phyloP scores from a whole-genome alignment of 1,140 invertebrate genomes.

The Brevipalpus yothersi region DNA sequence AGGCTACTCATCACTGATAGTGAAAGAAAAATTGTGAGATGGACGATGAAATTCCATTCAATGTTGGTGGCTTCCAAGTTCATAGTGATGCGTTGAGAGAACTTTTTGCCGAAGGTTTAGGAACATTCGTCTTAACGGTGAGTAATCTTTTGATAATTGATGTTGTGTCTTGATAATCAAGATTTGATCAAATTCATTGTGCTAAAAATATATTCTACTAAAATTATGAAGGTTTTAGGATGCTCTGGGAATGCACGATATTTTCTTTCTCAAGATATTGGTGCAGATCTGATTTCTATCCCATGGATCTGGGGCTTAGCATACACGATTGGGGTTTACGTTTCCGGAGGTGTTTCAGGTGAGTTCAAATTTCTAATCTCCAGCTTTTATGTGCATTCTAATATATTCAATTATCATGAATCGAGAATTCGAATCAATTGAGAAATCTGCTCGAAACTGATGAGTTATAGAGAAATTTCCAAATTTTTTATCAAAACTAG shows the following conservation, averaged over 20 bases:
- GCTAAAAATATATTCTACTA: too few species aligned
- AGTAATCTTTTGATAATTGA: constrained; percentile 14
- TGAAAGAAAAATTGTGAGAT: background rate
- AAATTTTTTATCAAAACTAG: background rate
- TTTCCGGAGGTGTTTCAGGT: constrained; percentile 21
- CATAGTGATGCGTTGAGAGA: constrained; percentile 16
- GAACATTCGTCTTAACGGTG: constrained; percentile 26
- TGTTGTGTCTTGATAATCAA: too few species aligned
- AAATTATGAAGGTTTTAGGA: background rate
- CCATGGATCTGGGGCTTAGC: constrained; percentile 11
- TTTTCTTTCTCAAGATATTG: background rate
- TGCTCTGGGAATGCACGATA: constrained; percentile 12
- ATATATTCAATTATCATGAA: background rate
- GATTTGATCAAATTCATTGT: too few species aligned
- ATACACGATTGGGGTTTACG: constrained; percentile 19
- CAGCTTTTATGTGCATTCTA: constrained; percentile 3
- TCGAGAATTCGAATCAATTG: background rate
- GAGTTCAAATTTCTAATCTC: too few species aligned
- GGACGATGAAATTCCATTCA: background rate
- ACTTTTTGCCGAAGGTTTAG: constrained; percentile 24
- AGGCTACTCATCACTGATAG: too few species aligned
- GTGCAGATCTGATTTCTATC: background rate
- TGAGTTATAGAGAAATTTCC: background rate
- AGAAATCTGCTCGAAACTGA: background rate
- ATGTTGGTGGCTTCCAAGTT: constrained; percentile 12